A percentile compares a stretch with the other conserved stretches of the same genome.
These are phyloP conservation scores for Drosophila equinoxialis DNA, from an alignment of 1,140 invertebrate species.

Conservation along the genomic window DNA sequence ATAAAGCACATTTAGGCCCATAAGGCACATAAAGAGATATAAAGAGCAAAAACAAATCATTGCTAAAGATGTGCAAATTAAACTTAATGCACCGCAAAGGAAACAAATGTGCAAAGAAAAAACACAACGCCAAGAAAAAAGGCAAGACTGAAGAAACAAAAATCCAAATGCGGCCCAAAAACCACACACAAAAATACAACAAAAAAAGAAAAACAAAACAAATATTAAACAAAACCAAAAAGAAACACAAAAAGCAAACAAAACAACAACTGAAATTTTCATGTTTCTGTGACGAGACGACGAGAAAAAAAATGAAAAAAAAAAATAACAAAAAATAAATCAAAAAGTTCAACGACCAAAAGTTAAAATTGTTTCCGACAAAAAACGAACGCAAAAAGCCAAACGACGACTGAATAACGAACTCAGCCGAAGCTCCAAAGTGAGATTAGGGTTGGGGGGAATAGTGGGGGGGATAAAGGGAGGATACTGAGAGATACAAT, in stretches of 20 bases:
- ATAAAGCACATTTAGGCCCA: background rate
- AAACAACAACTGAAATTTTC: conserved; percentile 22
- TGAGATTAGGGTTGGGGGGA: conserved; percentile 6
- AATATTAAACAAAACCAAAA: conserved; percentile 25
- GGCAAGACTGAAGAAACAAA: background rate
- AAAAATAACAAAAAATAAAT: conserved; percentile 61
- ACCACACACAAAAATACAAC: background rate
- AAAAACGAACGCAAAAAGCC: conserved; percentile 20
- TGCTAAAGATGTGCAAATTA: conserved; percentile 21
- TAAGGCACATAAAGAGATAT: conserved; percentile 22
- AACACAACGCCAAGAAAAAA: background rate
- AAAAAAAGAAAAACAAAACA: background rate
- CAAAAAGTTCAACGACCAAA: conserved; percentile 80
- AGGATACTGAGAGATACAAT: conserved; percentile 52
- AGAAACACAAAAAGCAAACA: conserved; percentile 20
- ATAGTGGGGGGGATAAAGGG: background rate
- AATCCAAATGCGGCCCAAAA: conserved; percentile 35
- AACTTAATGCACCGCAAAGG: conserved; percentile 33
- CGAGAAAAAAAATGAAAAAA: conserved; percentile 39
- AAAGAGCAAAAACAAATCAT: conserved; percentile 16
- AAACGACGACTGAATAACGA: conserved; percentile 11
- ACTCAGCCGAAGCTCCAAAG: conserved; percentile 1
- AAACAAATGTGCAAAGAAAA: conserved; percentile 12
- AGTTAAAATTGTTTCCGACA: conserved; percentile 73
- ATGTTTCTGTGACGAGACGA: conserved; percentile 23